A percentile compares a stretch with the other conserved stretches of the same genome.
phyloP scores from a whole-genome alignment of 2,797 vertebrate genomes.

The Atherinosoma microstoma region DNA sequence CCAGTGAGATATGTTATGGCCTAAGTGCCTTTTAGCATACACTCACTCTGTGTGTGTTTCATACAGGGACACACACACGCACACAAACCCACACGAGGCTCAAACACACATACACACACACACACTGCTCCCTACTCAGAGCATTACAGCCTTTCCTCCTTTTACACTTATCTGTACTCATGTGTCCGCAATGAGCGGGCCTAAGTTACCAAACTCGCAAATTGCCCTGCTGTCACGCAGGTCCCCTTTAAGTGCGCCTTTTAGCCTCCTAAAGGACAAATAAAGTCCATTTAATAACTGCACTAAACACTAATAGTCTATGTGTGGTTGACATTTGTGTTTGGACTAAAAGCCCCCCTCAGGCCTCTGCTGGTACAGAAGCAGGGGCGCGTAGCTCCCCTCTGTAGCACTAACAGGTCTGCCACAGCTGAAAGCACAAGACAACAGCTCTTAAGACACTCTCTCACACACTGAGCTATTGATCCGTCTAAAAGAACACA shows the following conservation, averaged over 20 bases:
- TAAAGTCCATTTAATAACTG: slow-evolving; percentile 91
- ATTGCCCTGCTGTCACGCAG: slow-evolving; percentile 86
- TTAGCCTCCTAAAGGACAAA: slow-evolving; percentile 90
- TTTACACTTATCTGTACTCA: slow-evolving; percentile 84
- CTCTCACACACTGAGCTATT: slow-evolving; percentile 91
- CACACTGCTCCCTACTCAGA: slow-evolving; percentile 58
- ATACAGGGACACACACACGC: slow-evolving; percentile 41
- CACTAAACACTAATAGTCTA: slow-evolving; percentile 88
- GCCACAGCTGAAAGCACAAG: slow-evolving; percentile 88
- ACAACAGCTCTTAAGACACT: slow-evolving; percentile 94
- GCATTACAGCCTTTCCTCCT: slow-evolving; percentile 80
- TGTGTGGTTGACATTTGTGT: slow-evolving; percentile 90
- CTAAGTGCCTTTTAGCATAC: slow-evolving; percentile 87
- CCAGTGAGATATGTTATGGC: slow-evolving; percentile 87
- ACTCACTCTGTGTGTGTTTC: slow-evolving; percentile 65
- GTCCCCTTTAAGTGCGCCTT: slow-evolving; percentile 86
- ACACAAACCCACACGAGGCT: slow-evolving; percentile 20
- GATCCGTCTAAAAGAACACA: slow-evolving; percentile 90
- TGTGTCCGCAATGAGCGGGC: slow-evolving; percentile 77
- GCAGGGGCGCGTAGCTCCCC: slow-evolving; percentile 83
- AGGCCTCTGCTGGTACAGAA: slow-evolving; percentile 84
- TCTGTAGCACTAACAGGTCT: slow-evolving; percentile 90
- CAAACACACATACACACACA: slow-evolving; percentile 43
- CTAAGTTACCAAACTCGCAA: slow-evolving; percentile 86
- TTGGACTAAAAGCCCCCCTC: slow-evolving; percentile 89